A percentile compares a stretch with the other conserved stretches of the same genome.
These are phyloP conservation scores for Tylochromis polylepis DNA, from an alignment of 2,113 vertebrate genomes.

Conservation along the genomic window DNA sequence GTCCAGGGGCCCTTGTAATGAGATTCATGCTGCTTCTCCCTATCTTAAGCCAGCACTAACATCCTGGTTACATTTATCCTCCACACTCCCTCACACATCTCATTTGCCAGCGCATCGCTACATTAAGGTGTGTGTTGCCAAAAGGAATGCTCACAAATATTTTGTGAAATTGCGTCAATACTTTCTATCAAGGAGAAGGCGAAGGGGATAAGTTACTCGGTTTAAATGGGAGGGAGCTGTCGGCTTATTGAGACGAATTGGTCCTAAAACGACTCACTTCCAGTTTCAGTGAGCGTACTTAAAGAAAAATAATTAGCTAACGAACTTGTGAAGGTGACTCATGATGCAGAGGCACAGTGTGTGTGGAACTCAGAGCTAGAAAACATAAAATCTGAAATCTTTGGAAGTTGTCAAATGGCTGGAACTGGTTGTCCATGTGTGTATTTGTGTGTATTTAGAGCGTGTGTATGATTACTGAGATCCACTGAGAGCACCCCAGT, in stretches of 20 bases:
- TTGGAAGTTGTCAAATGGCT: conserved; percentile 12
- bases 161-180: neutral
- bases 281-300: neutral
- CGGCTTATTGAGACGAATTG: neutral
- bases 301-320: neutral
- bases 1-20: conserved; percentile 65
- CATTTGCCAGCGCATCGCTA: conserved; percentile 1
- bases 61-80: conserved; percentile 59
- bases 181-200: neutral
- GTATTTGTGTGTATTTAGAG: conserved; percentile 11
- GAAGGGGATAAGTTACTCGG: neutral
- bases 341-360: neutral
- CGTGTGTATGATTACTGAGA: conserved; percentile 63
- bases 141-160: neutral
- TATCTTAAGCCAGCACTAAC: conserved; percentile 65
- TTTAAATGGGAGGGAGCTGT: neutral
- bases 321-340: conserved; percentile 32
- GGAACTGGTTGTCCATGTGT: neutral
- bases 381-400: conserved; percentile 1
- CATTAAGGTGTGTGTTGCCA: neutral
- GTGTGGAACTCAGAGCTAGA: conserved; percentile 4
- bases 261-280: neutral
- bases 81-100: conserved; percentile 36
- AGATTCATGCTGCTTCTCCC: conserved; percentile 64
- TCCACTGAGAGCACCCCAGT: conserved; percentile 68